Base-by-base conservation (phyloP, 2,797 vertebrate species). In the Mormyrops boulengeri region DNA sequence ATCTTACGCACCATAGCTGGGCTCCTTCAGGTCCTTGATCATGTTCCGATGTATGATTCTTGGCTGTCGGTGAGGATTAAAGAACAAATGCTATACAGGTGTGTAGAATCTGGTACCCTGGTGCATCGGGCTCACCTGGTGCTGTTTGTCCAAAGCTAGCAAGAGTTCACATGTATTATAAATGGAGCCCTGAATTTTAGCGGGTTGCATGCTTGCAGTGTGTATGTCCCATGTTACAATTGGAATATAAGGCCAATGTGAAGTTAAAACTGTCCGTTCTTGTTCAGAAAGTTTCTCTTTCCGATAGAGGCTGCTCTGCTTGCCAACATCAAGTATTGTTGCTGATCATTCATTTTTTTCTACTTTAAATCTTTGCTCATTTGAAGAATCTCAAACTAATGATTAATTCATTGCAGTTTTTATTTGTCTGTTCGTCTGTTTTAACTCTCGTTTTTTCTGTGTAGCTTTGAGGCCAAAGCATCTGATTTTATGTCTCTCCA, bases 321-420 rank as follows among this genome's bases (percentile, higher is more conserved):
- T 90, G 73, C 87, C 5, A 34, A 0, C 19, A 44, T 41, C 38
- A n/a, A 89, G 91, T 91, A 91, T 91, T 91, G 89, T 88, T 90
- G 88, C 90, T 88, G 47, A 41, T 77, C 41, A 82, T 82, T 82
- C 19, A 47, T 91, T 88, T 90, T 90, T 85, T 91, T 91, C 85
- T 86, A 89, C 89, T 90, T 91, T 91, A 90, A 88, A 88, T 90
- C 88, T 88, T 91, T 91, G 91, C 89, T 91, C 91, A 91, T 60
- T 62, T 90, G 55, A 89, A 92, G 91, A 91, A 88, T 88, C 82
- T 88, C 86, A 89, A 91, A 91, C 89, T 92, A 91, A 90, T 92
- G 92, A 90, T 91, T 90, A 91, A 91, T 89, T 92, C 88, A 87
- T 88, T 91, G 88, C 91, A 91, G 89, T 92, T 91, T 92, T 91